Conservation (phyloP, 2,888 invertebrate genomes). For the Caprella mutica region DNA sequence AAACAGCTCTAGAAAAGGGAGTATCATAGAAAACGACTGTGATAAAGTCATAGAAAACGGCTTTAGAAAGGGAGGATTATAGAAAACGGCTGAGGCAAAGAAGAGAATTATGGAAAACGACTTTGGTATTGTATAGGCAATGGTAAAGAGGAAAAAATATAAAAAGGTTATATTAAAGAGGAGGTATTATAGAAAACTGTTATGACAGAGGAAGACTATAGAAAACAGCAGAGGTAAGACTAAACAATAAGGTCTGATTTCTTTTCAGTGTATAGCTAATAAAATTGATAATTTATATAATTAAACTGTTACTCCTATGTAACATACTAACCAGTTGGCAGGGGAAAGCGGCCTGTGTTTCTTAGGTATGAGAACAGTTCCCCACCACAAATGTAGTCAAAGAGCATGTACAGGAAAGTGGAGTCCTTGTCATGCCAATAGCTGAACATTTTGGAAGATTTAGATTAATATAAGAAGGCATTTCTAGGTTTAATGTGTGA, state of each 20-base stretch:
- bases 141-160: not conserved
- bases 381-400: slow-evolving; percentile 93
- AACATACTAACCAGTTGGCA: slow-evolving; percentile 55
- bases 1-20: too few relatives aligned
- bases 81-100: slow-evolving; percentile 49
- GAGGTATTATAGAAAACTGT: too few relatives aligned
- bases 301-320: too few relatives aligned
- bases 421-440: slow-evolving; percentile 85
- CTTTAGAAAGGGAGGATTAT: too few relatives aligned
- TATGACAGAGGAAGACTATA: too few relatives aligned
- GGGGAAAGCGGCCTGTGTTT: slow-evolving; percentile 71
- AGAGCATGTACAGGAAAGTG: slow-evolving; percentile 86
- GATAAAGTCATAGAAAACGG: not conserved
- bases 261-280: too few relatives aligned
- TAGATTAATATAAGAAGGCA: slow-evolving; percentile 19
- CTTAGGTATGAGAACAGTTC: slow-evolving; percentile 92
- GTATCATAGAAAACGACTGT: slow-evolving; percentile 60
- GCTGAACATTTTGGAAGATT: too few relatives aligned
- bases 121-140: too few relatives aligned
- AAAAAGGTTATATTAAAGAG: too few relatives aligned
- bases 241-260: too few relatives aligned
- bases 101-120: not conserved
- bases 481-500: too few relatives aligned
- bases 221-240: slow-evolving; percentile 46
- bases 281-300: too few relatives aligned